Percentiles rank a stretch among this genome's conserved stretches.
Conservation (phyloP, 2,888 invertebrate species). For the Hybos culiciformis region DNA sequence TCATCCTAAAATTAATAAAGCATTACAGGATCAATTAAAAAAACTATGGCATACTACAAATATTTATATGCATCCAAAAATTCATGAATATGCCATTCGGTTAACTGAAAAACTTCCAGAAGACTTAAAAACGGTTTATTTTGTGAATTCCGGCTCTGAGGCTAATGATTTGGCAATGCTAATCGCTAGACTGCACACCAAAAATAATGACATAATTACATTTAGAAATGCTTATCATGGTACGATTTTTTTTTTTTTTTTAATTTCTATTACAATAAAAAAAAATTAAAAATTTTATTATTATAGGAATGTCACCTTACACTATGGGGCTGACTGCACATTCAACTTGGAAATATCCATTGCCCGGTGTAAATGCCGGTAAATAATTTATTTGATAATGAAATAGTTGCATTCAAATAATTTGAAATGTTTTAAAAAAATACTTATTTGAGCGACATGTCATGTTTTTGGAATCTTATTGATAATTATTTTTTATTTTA, state of each 20-base stretch:
- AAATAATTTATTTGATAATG: too few species aligned
- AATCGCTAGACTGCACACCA: constrained; percentile 75
- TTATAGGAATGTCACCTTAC: constrained; percentile 71
- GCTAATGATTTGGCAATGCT: constrained; percentile 90
- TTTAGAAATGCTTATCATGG: constrained; percentile 89
- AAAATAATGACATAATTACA: constrained; percentile 70
- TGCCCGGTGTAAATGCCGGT: constrained; percentile 53
- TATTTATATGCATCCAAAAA: constrained; percentile 78
- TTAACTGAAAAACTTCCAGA: constrained; percentile 70
- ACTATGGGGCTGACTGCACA: constrained; percentile 72
- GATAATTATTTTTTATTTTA: too few species aligned
- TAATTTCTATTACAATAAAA: too few species aligned
- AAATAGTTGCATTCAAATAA: too few species aligned
- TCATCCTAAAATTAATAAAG: constrained; percentile 81
- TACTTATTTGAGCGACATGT: too few species aligned
- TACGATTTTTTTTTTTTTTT: too few species aligned
- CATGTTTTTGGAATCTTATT: too few species aligned
- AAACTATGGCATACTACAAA: constrained; percentile 86
- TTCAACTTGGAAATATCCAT: constrained; percentile 62
- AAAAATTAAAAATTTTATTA: too few species aligned
- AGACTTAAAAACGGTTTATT: constrained; percentile 76
- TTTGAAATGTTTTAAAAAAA: too few species aligned
- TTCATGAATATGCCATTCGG: constrained; percentile 81
- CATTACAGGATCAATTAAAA: constrained; percentile 61
- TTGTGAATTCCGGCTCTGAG: constrained; percentile 94